These are phyloP conservation scores for Azemiops feae DNA, from an alignment of 2,113 vertebrate genomes.

Conservation along the genomic window DNA sequence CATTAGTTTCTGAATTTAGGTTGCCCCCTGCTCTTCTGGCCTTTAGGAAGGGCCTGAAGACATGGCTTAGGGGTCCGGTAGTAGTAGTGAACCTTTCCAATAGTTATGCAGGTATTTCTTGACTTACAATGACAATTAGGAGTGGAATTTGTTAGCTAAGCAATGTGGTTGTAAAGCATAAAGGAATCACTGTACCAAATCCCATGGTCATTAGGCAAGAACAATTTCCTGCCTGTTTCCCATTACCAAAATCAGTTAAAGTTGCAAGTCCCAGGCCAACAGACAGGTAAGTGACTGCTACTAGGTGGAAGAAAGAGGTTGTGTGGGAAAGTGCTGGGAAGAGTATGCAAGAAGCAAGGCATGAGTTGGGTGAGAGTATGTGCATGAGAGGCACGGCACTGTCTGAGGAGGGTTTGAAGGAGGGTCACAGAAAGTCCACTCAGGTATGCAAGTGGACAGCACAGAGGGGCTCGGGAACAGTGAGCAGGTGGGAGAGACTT, in stretches of 20 bases:
- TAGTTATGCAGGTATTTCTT: neutral
- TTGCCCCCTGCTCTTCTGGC: neutral
- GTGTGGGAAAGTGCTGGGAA: neutral
- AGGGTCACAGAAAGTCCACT: neutral
- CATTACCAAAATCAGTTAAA: neutral
- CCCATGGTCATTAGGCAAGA: neutral
- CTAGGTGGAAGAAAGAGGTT: neutral
- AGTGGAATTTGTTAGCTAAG: neutral
- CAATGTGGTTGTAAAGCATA: neutral
- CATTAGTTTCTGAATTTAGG: neutral
- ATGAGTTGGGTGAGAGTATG: neutral
- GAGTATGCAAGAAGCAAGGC: neutral
- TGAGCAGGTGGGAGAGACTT: neutral
- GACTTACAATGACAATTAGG: neutral
- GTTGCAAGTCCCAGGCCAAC: neutral
- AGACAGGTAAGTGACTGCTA: neutral
- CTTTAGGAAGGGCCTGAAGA: neutral
- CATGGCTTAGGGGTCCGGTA: neutral
- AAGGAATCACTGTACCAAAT: neutral
- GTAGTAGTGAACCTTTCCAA: neutral
- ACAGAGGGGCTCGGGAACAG: neutral
- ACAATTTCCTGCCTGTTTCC: neutral
- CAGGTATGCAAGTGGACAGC: neutral
- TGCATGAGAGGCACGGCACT: neutral
- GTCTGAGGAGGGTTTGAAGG: neutral